Evolutionary conservation across 2,888 invertebrate genomes (phyloP), one percentile per base, ranked within the genome.

Genomic region (Lithosia quadra): DNA sequence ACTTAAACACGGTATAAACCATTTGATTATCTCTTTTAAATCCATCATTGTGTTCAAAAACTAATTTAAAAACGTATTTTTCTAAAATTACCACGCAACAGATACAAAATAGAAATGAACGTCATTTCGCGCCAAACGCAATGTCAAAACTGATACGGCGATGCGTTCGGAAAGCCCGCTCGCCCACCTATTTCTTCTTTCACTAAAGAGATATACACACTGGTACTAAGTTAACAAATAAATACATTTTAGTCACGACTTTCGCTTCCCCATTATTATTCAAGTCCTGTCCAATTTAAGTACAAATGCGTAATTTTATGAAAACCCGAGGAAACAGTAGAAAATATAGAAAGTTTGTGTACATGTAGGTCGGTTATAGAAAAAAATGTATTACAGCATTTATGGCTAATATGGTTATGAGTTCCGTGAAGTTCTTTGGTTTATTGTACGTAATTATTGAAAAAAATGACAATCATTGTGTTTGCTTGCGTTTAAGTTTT

Each of bases 1-100:
- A 77, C 92, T 92, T 74, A 94, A 92, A 84, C 94, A 94, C 69
- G 93, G 94, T 74, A 94, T 92, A 65, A 94, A 94, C 94, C 95
- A 95, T 82, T 92, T 95, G 59, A 95, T 95, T 49, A 95, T 91
- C 74, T 95, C 95, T 84, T 90, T 92, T 78, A 95, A 84, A 84
- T 95, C 95, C 93, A 95, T 94, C 84, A 85, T 93, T 76, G 74
- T 78, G 68, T 74, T 68, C 70, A 65, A 65, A 53, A 55, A n/a
- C 11, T 57, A 11, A 53, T 53, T 71, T 70, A 72, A 1, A 24
- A 39, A 62, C 59, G 55, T 69, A 57, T 56, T 70, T 67, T 67
- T 21, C 24, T 56, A 0, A 18, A 75, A 71, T 9, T 34, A 34
- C 69, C 70, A 22, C 78, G 67, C 69, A 53, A 13, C 24, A 21